Conservation (phyloP, 2,888 invertebrate species). For the Diloba caeruleocephala region DNA sequence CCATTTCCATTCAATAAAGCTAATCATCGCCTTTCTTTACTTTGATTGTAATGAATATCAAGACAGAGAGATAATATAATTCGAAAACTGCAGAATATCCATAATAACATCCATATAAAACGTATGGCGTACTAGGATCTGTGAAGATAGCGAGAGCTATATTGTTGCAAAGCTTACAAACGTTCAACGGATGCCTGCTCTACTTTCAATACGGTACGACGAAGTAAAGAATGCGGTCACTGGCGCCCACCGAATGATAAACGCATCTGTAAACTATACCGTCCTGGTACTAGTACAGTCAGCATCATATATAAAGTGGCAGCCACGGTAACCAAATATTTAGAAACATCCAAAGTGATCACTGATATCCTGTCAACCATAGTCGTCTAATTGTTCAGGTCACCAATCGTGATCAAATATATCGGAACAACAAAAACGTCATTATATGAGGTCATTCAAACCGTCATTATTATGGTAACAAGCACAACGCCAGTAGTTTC, state of each 20-base stretch:
- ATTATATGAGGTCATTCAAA: too few species aligned
- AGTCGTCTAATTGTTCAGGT: too few species aligned
- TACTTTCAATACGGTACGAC: slow-evolving; percentile 74
- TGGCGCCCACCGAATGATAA: slow-evolving; percentile 65
- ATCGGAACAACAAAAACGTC: too few species aligned
- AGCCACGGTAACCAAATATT: too few species aligned
- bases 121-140: slow-evolving; percentile 46
- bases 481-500: too few species aligned
- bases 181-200: slow-evolving; percentile 78
- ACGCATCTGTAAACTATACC: slow-evolving; percentile 59
- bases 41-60: slow-evolving; percentile 31
- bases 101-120: slow-evolving; percentile 10
- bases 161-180: slow-evolving; percentile 69
- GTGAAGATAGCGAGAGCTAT: slow-evolving; percentile 59
- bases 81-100: slow-evolving; percentile 18
- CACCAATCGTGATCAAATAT: too few species aligned
- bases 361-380: too few species aligned
- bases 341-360: too few species aligned
- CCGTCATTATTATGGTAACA: too few species aligned
- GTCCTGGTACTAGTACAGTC: slow-evolving; percentile 65
- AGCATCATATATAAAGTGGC: too few species aligned
- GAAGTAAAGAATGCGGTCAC: slow-evolving; percentile 82
- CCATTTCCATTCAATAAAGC: slow-evolving; percentile 36
- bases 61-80: slow-evolving; percentile 35
- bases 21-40: slow-evolving; percentile 16